Percentiles rank a stretch among this genome's conserved stretches.
Evolutionary conservation across 2,888 invertebrate genomes (phyloP).

Genomic region (Tenthredo amoena): DNA sequence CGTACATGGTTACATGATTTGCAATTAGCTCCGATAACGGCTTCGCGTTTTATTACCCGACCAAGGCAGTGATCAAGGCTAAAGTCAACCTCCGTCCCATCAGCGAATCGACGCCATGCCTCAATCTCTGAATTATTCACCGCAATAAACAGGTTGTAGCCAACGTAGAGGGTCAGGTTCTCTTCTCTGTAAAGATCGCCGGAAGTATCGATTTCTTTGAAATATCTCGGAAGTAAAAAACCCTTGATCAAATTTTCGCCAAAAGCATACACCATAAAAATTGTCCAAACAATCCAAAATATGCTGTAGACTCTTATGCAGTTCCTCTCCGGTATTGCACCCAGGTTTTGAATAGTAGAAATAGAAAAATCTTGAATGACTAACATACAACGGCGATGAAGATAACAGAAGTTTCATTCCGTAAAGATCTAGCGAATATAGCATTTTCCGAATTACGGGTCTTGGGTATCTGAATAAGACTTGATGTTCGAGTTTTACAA

Average conservation of each 20-base stretch:
- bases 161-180: slow-evolving; percentile 54
- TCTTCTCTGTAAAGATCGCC: slow-evolving; percentile 51
- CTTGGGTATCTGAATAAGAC: neutral
- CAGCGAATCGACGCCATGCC: neutral
- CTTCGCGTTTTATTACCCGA: neutral
- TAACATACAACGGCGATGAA: neutral
- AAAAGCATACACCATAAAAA: slow-evolving; percentile 25
- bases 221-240: slow-evolving; percentile 46
- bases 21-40: neutral
- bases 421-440: neutral
- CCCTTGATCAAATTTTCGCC: slow-evolving; percentile 55
- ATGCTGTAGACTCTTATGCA: slow-evolving; percentile 56
- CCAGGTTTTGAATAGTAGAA: slow-evolving; percentile 53
- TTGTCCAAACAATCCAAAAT: slow-evolving; percentile 56
- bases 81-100: neutral
- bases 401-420: neutral
- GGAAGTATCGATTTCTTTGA: slow-evolving; percentile 53
- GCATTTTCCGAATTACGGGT: neutral
- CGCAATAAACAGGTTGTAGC: slow-evolving; percentile 40
- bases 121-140: slow-evolving; percentile 49
- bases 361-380: too few species aligned
- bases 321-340: slow-evolving; percentile 39
- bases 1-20: neutral
- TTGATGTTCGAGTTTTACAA: neutral
- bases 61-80: neutral